phyloP scores from a whole-genome alignment of 2,797 vertebrate genomes.

The Crocodylus rhombifer region DNA sequence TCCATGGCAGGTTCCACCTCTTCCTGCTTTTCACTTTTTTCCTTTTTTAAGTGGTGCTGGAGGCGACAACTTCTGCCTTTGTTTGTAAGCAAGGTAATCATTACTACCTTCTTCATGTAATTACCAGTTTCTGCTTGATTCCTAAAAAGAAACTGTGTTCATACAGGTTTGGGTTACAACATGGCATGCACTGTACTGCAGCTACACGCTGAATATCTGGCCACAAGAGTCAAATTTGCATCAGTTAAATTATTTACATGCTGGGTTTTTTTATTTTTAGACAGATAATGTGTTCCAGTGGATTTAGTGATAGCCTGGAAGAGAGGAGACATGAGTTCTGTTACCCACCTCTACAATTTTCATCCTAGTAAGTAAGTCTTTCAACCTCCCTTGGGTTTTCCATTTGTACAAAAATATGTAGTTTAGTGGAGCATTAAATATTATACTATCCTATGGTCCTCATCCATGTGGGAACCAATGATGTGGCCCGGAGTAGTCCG shows the following conservation, averaged over 20 bases:
- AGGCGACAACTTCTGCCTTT: constrained; percentile 55
- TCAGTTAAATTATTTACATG: not conserved
- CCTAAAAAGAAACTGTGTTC: constrained; percentile 34
- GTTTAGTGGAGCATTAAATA: no score
- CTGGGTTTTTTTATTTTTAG: not conserved
- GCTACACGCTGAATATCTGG: not conserved
- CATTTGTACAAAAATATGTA: no score
- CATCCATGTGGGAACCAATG: no score
- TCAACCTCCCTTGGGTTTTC: not conserved
- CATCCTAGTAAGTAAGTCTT: accelerated
- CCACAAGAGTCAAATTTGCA: not conserved
- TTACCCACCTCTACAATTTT: accelerated
- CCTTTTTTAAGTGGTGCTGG: constrained; percentile 56
- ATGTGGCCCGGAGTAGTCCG: no score
- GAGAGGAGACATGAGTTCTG: not conserved
- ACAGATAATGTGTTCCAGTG: accelerated
- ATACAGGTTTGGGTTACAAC: constrained; percentile 30
- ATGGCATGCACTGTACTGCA: not conserved
- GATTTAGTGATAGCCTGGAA: accelerated
- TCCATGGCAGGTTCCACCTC: constrained; percentile 42
- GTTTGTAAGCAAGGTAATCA: constrained; percentile 59
- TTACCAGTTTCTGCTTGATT: constrained; percentile 42
- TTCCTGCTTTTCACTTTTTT: constrained; percentile 53
- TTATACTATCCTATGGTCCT: no score
- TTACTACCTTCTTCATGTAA: constrained; percentile 62